Conservation (phyloP, 2,797 vertebrate genomes). For the Sparus aurata region DNA sequence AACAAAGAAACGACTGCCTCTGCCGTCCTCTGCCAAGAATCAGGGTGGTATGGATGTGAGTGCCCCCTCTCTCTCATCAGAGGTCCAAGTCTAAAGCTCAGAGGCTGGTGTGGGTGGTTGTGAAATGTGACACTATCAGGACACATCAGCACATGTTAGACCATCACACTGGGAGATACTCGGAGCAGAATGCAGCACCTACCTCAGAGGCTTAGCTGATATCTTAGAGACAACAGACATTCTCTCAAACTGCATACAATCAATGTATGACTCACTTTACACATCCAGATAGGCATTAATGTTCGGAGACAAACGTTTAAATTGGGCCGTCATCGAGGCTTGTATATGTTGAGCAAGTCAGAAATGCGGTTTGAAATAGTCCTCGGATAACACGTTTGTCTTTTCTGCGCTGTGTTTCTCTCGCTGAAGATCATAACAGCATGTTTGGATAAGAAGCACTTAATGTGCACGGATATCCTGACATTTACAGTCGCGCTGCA, state of each 20-base stretch:
- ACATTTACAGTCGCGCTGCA: neutral
- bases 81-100: no score
- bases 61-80: neutral
- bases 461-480: neutral
- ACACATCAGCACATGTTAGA: slow-evolving; percentile 24
- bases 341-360: neutral
- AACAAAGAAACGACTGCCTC: neutral
- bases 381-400: neutral
- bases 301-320: neutral
- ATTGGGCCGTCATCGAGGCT: neutral
- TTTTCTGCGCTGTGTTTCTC: neutral
- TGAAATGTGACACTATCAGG: slow-evolving; percentile 44
- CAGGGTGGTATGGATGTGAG: slow-evolving; percentile 20
- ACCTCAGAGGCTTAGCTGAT: neutral
- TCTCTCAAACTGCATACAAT: neutral
- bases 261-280: neutral
- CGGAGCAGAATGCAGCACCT: neutral
- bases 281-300: neutral
- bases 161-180: slow-evolving; percentile 4
- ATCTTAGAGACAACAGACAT: neutral
- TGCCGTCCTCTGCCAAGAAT: neutral
- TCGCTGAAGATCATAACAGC: neutral
- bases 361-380: neutral
- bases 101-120: slow-evolving; percentile 24
- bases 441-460: neutral